Evolutionary conservation across 2,797 vertebrate genomes (phyloP), one percentile per base, ranked within the genome.

Genomic region (Alexandromys oeconomus): DNA sequence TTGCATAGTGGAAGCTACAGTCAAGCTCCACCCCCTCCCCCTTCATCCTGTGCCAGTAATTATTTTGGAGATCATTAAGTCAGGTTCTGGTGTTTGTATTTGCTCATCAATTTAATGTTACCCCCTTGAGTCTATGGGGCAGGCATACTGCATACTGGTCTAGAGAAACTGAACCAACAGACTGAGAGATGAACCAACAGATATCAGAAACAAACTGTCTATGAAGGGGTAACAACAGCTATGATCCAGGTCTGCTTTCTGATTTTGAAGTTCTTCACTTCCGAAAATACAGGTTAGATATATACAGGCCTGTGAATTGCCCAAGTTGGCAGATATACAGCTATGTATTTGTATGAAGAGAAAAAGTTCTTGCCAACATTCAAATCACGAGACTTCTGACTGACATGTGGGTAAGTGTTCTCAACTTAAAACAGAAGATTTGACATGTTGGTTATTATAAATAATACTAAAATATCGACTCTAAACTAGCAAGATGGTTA

Each of bases 401-500:
- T 86, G 19, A 94, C 15, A 89, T 34, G 21, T 15, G 10, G 25
- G 69, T 91, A 10, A 87, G 69, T 77, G 40, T 69, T 90, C 15
- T 43, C 67, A 92, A 81, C 5, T 48, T 87, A 40, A 95, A 80
- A 29, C n/a, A 91, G 54, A 92, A 19, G 34, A 89, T 21, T 82
- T 89, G 40, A 63, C 54, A 59, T 87, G 12, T 79, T 61, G 76
- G 13, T 69, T 87, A 94, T 88, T 61, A 85, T 1, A 40, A 69
- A 65, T 23, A 46, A 15, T 54, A 15, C 15, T 40, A 48, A 40
- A 94, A 92, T 89, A 82, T 19, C 15, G 6, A 51, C 21, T 85
- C 63, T 48, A 69, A 21, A 14, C 46, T 23, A 12, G 46, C 7
- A 51, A 37, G 31, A n/a, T 37, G 27, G 46, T 51, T 69, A 17